phyloP scores from a whole-genome alignment of 1,140 invertebrate species.

The Phortica variegata region DNA sequence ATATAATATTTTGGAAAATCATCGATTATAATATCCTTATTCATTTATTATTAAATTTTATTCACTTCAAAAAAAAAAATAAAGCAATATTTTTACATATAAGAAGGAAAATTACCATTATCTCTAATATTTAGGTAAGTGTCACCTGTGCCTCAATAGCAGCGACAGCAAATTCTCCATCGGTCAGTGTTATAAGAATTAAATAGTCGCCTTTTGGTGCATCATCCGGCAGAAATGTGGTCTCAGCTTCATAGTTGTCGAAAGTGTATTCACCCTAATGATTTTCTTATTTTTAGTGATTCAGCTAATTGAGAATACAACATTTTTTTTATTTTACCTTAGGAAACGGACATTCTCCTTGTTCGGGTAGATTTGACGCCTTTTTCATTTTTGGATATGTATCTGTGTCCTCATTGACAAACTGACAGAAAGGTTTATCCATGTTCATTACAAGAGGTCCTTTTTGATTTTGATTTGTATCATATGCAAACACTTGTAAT shows the following conservation, averaged over 20 bases:
- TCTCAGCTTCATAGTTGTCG: constrained; percentile 38
- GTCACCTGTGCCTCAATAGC: constrained; percentile 28
- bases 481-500: constrained; percentile 27
- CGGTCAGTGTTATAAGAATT: constrained; percentile 20
- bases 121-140: constrained; percentile 16
- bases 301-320: no score
- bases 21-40: no score
- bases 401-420: constrained; percentile 35
- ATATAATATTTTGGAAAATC: no score
- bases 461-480: constrained; percentile 15
- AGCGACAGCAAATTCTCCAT: constrained; percentile 23
- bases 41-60: no score
- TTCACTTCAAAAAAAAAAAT: constrained; percentile 4
- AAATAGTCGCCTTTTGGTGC: constrained; percentile 36
- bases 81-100: no score
- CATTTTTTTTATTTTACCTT: constrained; percentile 17
- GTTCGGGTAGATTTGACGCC: constrained; percentile 29
- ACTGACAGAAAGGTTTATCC: constrained; percentile 38
- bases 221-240: constrained; percentile 35
- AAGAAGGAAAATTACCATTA: no score
- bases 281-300: no score
- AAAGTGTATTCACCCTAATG: constrained; percentile 28
- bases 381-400: constrained; percentile 34
- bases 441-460: constrained; percentile 35
- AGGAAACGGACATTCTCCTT: constrained; percentile 30